phyloP scores from a whole-genome alignment of 1,140 invertebrate genomes.

The Bombyx mandarina region DNA sequence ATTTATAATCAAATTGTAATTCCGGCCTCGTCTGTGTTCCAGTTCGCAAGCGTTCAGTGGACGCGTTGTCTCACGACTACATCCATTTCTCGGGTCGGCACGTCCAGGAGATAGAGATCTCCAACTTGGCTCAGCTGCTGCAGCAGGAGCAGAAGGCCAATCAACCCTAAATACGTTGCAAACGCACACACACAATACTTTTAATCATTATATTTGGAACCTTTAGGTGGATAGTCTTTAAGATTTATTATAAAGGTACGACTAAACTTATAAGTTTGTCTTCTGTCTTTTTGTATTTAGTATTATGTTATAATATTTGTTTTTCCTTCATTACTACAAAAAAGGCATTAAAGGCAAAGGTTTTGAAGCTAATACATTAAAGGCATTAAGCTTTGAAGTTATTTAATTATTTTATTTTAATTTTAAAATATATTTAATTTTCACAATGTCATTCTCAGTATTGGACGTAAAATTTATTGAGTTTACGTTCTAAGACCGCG shows the following conservation, averaged over 20 bases:
- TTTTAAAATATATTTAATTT: no score
- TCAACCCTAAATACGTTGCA: neutral
- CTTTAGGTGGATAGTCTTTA: neutral
- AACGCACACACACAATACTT: neutral
- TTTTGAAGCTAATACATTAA: no score
- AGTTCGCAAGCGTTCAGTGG: conserved; percentile 81
- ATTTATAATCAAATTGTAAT: no score
- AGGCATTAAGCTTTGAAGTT: no score
- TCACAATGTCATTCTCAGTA: no score
- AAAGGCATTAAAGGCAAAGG: no score
- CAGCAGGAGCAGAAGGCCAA: conserved; percentile 31
- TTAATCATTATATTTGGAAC: neutral
- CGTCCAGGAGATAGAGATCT: conserved; percentile 80
- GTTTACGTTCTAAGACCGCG: no score
- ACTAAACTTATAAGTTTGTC: neutral
- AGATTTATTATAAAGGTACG: neutral
- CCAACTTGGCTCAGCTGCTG: conserved; percentile 75
- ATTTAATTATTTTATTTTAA: no score
- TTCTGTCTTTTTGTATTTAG: no score
- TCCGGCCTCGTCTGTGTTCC: conserved; percentile 29
- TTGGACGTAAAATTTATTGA: no score
- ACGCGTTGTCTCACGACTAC: conserved; percentile 72
- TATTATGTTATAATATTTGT: no score
- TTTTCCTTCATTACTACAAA: no score
- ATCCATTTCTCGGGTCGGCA: conserved; percentile 83